phyloP scores from a whole-genome alignment of 2,113 vertebrate species.

The Neotragus pygmaeus region DNA sequence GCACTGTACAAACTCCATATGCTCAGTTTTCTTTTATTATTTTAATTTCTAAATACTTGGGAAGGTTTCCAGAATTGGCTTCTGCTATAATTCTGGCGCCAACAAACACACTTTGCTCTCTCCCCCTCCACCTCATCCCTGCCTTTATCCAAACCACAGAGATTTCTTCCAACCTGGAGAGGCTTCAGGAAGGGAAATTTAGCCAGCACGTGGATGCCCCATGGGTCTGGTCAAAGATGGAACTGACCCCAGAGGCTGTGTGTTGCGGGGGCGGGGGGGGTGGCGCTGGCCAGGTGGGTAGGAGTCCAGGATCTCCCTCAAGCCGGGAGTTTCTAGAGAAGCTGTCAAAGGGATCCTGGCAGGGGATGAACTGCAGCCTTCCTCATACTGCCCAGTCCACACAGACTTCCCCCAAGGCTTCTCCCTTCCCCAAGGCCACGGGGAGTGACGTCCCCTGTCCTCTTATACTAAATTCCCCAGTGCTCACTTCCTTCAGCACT shows the following conservation, averaged over 20 bases:
- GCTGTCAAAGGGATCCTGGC: neutral
- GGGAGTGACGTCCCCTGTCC: neutral
- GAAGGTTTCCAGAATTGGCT: conserved; percentile 76
- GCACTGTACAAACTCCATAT: conserved; percentile 77
- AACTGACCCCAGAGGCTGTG: neutral
- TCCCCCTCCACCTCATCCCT: neutral
- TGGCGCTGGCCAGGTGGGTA: neutral
- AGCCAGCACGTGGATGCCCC: neutral
- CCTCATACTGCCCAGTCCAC: neutral
- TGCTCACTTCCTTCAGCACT: neutral
- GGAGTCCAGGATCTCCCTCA: neutral
- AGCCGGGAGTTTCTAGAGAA: neutral
- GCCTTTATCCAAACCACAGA: conserved; percentile 6
- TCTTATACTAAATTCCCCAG: too few relatives aligned
- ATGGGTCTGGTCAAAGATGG: neutral
- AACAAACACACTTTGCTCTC: conserved; percentile 66
- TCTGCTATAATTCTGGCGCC: conserved; percentile 42
- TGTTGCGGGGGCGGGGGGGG: too few relatives aligned
- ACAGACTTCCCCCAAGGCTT: neutral
- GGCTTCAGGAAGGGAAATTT: neutral
- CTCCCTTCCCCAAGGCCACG: too few relatives aligned
- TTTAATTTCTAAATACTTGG: conserved; percentile 71
- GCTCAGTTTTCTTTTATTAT: conserved; percentile 77
- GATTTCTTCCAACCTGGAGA: conserved; percentile 38
- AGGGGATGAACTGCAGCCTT: neutral